Evolutionary conservation across 2,797 vertebrate species (phyloP).

Genomic region (Chaetodon trifasciatus): DNA sequence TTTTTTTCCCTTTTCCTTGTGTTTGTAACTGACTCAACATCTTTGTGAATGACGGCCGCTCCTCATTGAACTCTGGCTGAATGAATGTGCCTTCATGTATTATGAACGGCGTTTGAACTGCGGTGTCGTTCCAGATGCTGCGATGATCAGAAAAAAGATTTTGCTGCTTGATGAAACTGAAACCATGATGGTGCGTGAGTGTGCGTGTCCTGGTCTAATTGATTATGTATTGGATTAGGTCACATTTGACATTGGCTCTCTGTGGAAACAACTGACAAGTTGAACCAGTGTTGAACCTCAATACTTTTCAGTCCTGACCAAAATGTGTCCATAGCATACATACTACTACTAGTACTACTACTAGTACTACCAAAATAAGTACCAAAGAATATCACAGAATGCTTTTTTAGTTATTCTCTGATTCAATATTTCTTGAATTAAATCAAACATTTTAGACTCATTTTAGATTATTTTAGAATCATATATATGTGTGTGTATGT

Average conservation of each 20-base stretch:
- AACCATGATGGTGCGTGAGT: neutral
- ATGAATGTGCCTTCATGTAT: neutral
- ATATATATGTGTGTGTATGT: too few relatives aligned
- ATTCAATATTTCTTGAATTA: too few relatives aligned
- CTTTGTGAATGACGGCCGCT: too few relatives aligned
- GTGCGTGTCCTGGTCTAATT: neutral
- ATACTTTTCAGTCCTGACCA: too few relatives aligned
- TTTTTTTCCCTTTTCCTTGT: too few relatives aligned
- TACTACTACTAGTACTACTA: too few relatives aligned
- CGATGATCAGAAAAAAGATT: neutral
- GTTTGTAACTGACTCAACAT: too few relatives aligned
- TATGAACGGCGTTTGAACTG: neutral
- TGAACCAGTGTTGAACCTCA: neutral
- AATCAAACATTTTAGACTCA: too few relatives aligned
- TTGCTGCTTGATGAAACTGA: neutral
- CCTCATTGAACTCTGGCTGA: neutral
- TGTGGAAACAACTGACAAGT: slow-evolving; percentile 3
- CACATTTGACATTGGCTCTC: neutral
- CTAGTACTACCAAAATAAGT: neutral
- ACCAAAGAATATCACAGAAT: neutral
- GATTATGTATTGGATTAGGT: neutral
- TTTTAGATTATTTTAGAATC: too few relatives aligned
- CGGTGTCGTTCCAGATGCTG: neutral
- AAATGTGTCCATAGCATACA: too few relatives aligned
- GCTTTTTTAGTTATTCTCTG: neutral